Evolutionary conservation across 2,888 invertebrate species (phyloP).

Genomic region (Oegoconia quadripuncta): DNA sequence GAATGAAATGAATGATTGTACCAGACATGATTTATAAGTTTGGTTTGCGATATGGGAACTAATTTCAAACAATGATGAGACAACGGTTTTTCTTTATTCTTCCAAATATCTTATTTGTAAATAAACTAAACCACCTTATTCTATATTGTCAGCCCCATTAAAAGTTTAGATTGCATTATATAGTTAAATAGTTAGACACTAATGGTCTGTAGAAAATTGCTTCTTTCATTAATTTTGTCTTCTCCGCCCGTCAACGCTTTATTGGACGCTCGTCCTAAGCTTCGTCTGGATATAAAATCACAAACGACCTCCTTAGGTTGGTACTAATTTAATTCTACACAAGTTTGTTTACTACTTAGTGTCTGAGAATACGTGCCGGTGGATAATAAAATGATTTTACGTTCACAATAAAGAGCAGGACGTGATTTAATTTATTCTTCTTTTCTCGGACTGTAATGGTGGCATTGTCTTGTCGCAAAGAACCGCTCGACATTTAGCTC

Average conservation of each 20-base stretch:
- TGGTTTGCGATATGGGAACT: too few species aligned
- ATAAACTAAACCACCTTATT: too few species aligned
- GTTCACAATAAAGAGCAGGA: conserved; percentile 19
- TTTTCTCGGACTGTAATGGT: conserved; percentile 15
- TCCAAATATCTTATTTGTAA: too few species aligned
- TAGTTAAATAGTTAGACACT: too few species aligned
- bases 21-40: background rate
- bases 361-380: conserved; percentile 8
- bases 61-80: too few species aligned
- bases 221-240: background rate
- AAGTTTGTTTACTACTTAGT: conserved; percentile 13
- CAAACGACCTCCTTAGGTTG: conserved; percentile 6
- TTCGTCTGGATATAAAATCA: conserved; percentile 7
- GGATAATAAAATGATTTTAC: conserved; percentile 20
- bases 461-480: conserved; percentile 28
- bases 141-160: too few species aligned
- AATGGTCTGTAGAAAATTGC: too few species aligned
- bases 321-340: conserved; percentile 13
- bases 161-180: too few species aligned
- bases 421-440: conserved; percentile 22
- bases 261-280: conserved; percentile 5
- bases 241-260: background rate
- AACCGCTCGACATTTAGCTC: conserved; percentile 29
- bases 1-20: too few species aligned
- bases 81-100: too few species aligned